phyloP scores from a whole-genome alignment of 2,888 invertebrate species.

The Sepioteuthis lessoniana region DNA sequence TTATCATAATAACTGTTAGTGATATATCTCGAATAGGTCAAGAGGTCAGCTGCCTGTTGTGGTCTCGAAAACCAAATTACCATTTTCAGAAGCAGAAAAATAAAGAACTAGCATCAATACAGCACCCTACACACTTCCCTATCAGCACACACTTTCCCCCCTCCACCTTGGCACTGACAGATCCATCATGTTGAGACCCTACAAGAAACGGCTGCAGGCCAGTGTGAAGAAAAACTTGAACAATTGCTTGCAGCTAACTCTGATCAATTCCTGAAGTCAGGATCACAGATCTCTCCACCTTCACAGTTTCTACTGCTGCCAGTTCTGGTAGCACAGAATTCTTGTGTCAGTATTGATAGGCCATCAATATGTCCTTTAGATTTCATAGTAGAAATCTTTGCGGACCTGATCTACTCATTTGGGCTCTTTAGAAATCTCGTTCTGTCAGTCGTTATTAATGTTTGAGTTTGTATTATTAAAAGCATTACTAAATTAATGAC shows the following conservation, averaged over 20 bases:
- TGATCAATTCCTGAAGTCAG: not conserved
- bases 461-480: no score
- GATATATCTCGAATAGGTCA: not conserved
- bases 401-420: not conserved
- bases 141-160: not conserved
- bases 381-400: not conserved
- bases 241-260: not conserved
- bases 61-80: constrained; percentile 15
- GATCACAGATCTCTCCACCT: not conserved
- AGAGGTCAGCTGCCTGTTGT: not conserved
- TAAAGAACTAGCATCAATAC: not conserved
- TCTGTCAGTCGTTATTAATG: no score
- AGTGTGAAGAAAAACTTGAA: not conserved
- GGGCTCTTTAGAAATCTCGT: no score
- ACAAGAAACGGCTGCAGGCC: not conserved
- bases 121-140: not conserved
- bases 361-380: not conserved
- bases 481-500: no score
- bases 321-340: not conserved
- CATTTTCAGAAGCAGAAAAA: not conserved
- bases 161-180: not conserved
- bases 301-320: not conserved
- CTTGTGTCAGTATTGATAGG: not conserved
- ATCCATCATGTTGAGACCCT: not conserved
- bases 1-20: constrained; percentile 14